Evolutionary conservation across 2,888 invertebrate species (phyloP).

Genomic region (Drosophila nr. perissopoda): DNA sequence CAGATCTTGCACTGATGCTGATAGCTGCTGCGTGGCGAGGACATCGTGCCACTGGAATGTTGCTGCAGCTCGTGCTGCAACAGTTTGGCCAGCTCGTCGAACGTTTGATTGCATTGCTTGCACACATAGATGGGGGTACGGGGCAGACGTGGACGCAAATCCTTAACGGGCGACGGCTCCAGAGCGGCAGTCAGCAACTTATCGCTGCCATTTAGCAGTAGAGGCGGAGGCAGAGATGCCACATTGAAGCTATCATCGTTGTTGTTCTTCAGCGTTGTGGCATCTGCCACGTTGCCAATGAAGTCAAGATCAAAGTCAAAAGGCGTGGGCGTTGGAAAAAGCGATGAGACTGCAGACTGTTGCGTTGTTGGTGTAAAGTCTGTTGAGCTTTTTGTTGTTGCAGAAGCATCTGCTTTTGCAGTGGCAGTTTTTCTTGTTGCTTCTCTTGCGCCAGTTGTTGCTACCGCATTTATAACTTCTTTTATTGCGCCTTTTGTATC

Average conservation of each 20-base stretch:
- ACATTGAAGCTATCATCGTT: conserved; percentile 25
- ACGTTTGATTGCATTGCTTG: conserved; percentile 62
- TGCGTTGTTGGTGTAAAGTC: conserved; percentile 5
- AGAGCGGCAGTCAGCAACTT: conserved; percentile 51
- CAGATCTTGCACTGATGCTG: conserved; percentile 74
- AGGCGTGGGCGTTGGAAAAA: conserved; percentile 58
- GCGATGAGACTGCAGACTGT: conserved; percentile 28
- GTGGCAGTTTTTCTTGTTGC: conserved; percentile 5
- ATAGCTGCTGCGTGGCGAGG: conserved; percentile 30
- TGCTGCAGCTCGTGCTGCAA: conserved; percentile 54
- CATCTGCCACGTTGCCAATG: conserved; percentile 32
- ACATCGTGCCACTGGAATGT: conserved; percentile 46
- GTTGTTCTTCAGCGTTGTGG: conserved; percentile 22
- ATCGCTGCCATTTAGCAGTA: conserved; percentile 60
- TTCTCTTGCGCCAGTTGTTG: neutral
- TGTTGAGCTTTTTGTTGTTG: neutral
- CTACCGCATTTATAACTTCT: neutral
- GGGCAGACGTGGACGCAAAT: conserved; percentile 30
- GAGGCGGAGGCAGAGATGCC: conserved; percentile 12
- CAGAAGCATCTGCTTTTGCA: neutral
- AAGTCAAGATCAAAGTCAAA: conserved; percentile 64
- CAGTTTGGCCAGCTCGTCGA: conserved; percentile 61
- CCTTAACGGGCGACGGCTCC: conserved; percentile 48
- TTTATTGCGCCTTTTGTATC: neutral
- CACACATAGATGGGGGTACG: conserved; percentile 55